phyloP scores from a whole-genome alignment of 2,888 invertebrate genomes.

The Plemyria rubiginata region DNA sequence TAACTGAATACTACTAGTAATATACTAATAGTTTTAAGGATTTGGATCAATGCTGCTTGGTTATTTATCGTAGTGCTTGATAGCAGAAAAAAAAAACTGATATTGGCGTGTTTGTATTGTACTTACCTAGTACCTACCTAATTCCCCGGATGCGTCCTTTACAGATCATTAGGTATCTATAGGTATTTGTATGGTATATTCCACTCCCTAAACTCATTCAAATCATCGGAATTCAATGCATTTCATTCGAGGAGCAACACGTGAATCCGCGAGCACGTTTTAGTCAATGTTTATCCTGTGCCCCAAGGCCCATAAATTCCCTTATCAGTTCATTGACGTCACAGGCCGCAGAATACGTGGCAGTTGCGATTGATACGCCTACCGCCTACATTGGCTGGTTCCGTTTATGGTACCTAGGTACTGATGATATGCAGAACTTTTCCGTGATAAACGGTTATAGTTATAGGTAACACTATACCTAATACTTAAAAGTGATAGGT shows the following conservation, averaged over 20 bases:
- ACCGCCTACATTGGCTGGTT: conserved; percentile 23
- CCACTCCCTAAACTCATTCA: no score
- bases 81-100: no score
- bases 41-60: no score
- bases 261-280: not conserved
- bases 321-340: conserved; percentile 39
- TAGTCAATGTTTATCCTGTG: conserved; percentile 20
- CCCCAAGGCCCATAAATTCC: conserved; percentile 19
- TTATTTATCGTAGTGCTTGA: no score
- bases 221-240: not conserved
- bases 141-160: no score
- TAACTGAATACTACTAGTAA: no score
- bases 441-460: conserved; percentile 6
- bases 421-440: conserved; percentile 11
- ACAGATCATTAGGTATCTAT: no score
- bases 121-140: no score
- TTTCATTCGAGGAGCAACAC: not conserved
- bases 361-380: conserved; percentile 14
- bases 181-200: no score
- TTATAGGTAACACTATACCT: no score
- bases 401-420: conserved; percentile 14
- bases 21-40: no score
- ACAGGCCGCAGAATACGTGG: conserved; percentile 18
- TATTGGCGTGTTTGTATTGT: no score
- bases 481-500: not conserved